A percentile compares a stretch with the other conserved stretches of the same genome.
These are phyloP conservation scores for Leptinotarsa lineolata DNA, from an alignment of 1,140 invertebrate genomes.

Conservation along the genomic window DNA sequence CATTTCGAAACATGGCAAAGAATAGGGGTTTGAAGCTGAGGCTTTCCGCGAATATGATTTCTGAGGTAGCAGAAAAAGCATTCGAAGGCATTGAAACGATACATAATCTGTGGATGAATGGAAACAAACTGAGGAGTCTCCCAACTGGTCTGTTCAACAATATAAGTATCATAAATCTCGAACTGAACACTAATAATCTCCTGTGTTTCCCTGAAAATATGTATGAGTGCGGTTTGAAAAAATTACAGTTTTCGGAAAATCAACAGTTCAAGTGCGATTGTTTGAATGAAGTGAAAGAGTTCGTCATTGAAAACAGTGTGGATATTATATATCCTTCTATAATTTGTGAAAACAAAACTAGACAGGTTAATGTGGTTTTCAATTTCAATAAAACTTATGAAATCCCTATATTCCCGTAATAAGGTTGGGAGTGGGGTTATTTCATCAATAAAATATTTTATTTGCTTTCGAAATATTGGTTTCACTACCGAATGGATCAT, in stretches of 20 bases:
- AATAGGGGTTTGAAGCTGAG: slow-evolving; percentile 32
- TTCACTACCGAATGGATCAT: too few relatives aligned
- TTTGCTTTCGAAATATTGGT: not conserved
- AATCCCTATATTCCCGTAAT: slow-evolving; percentile 31
- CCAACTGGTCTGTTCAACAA: slow-evolving; percentile 34
- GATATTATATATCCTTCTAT: slow-evolving; percentile 38
- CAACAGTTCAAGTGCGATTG: slow-evolving; percentile 34
- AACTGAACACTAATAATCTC: slow-evolving; percentile 36
- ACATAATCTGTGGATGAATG: slow-evolving; percentile 31
- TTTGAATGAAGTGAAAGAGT: slow-evolving; percentile 33
- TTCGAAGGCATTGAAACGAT: slow-evolving; percentile 31
- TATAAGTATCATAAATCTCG: slow-evolving; percentile 30
- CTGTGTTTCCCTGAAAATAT: slow-evolving; percentile 36
- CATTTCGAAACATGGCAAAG: slow-evolving; percentile 36
- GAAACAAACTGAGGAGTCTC: slow-evolving; percentile 33
- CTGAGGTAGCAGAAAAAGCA: slow-evolving; percentile 31
- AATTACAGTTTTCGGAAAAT: slow-evolving; percentile 36
- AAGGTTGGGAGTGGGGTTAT: not conserved
- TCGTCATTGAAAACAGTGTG: slow-evolving; percentile 28
- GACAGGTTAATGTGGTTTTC: slow-evolving; percentile 38
- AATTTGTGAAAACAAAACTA: slow-evolving; percentile 37
- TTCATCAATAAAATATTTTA: not conserved
- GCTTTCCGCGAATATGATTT: slow-evolving; percentile 37
- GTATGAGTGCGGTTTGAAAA: slow-evolving; percentile 23
- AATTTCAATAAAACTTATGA: slow-evolving; percentile 37